A percentile compares a stretch with the other conserved stretches of the same genome.
These are phyloP conservation scores for Heptranchias perlo DNA, from an alignment of 2,113 vertebrate species.

Conservation along the genomic window DNA sequence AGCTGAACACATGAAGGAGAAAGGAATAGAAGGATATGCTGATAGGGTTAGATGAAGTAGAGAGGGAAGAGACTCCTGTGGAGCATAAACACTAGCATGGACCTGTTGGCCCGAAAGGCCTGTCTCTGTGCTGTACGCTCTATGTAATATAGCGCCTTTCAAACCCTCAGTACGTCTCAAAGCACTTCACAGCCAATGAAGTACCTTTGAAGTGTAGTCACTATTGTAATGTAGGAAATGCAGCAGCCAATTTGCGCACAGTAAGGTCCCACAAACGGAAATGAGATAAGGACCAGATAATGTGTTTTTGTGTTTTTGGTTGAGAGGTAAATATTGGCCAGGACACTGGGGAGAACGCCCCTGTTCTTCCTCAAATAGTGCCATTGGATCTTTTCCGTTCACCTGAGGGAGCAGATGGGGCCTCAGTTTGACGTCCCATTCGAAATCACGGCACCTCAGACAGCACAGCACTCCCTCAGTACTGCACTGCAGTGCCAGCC, in stretches of 20 bases:
- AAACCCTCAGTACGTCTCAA: not conserved
- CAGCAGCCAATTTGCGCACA: not conserved
- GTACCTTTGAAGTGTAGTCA: not conserved
- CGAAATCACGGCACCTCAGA: not conserved
- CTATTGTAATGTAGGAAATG: not conserved
- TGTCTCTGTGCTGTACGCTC: too few species aligned
- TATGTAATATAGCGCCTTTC: not conserved
- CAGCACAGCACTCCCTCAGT: not conserved
- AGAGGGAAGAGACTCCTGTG: too few species aligned
- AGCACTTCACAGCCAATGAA: not conserved
- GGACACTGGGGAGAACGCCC: not conserved
- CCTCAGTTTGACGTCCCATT: not conserved
- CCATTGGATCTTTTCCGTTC: not conserved
- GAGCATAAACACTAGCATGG: too few species aligned
- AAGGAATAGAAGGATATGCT: too few species aligned
- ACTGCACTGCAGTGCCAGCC: not conserved
- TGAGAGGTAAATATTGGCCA: not conserved
- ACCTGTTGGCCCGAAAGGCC: too few species aligned
- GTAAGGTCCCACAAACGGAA: not conserved
- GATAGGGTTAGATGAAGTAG: too few species aligned
- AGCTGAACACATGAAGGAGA: too few species aligned
- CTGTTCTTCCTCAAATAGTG: not conserved
- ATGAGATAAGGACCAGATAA: not conserved
- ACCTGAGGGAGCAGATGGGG: not conserved
- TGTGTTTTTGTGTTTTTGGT: not conserved